These are phyloP conservation scores for Tiphia femorata DNA, from an alignment of 2,888 invertebrate genomes.

Conservation along the genomic window DNA sequence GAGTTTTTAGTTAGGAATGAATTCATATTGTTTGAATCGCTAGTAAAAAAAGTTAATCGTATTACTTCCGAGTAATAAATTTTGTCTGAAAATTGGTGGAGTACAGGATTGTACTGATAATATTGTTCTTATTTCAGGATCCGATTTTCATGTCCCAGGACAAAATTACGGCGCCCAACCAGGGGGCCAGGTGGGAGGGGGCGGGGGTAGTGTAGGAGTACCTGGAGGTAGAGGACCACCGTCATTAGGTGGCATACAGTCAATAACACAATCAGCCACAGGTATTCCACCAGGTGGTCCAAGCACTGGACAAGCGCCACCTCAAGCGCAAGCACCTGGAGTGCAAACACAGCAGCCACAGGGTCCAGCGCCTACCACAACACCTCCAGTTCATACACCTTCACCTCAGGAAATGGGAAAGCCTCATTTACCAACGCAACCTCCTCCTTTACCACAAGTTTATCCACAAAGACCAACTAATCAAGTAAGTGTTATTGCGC, in stretches of 20 bases:
- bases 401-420: constrained; percentile 65
- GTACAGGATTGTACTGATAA: too few relatives aligned
- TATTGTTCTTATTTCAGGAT: too few relatives aligned
- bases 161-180: constrained; percentile 66
- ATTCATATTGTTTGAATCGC: too few relatives aligned
- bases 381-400: constrained; percentile 60
- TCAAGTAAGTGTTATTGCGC: constrained; percentile 50
- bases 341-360: constrained; percentile 60
- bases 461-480: constrained; percentile 55
- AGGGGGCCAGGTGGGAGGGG: constrained; percentile 66
- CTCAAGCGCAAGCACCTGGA: constrained; percentile 56
- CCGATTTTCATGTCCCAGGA: constrained; percentile 66
- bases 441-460: constrained; percentile 51
- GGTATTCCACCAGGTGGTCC: constrained; percentile 61
- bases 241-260: constrained; percentile 58
- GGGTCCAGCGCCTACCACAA: constrained; percentile 59
- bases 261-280: constrained; percentile 59
- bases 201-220: constrained; percentile 62
- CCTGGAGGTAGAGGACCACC: constrained; percentile 63
- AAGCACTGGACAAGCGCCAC: constrained; percentile 51
- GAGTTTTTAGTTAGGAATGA: too few relatives aligned
- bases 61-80: too few relatives aligned
- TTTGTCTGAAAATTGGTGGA: too few relatives aligned
- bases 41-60: too few relatives aligned
- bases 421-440: constrained; percentile 59